A percentile compares a stretch with the other conserved stretches of the same genome.
Conservation (phyloP, 92 coral and sea anemone species). For the Meandrina meandrites region DNA sequence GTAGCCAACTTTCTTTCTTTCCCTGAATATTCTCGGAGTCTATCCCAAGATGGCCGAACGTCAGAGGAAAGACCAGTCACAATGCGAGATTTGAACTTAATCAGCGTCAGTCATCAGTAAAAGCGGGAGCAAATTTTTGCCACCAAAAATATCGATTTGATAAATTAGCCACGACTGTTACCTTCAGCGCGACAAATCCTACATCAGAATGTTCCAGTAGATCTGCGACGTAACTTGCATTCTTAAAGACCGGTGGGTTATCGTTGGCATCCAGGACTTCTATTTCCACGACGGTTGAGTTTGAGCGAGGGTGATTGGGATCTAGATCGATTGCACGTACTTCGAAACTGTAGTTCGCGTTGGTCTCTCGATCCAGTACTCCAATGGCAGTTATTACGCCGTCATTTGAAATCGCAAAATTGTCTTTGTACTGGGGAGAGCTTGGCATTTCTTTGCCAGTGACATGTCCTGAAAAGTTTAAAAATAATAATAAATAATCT, state of each 20-base stretch:
- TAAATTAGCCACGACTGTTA: background rate
- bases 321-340: constrained; percentile 85
- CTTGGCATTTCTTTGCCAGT: constrained; percentile 81
- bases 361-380: constrained; percentile 77
- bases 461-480: constrained; percentile 62
- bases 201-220: constrained; percentile 70
- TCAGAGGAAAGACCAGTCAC: no score
- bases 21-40: no score
- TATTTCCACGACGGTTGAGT: constrained; percentile 79
- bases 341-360: constrained; percentile 69
- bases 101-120: no score
- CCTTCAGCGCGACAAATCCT: constrained; percentile 73
- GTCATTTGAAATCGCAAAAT: constrained; percentile 37
- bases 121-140: no score
- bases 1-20: no score
- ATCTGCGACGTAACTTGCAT: constrained; percentile 63
- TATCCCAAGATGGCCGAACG: no score
- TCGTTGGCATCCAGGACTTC: constrained; percentile 84
- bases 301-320: constrained; percentile 71
- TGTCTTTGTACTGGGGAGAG: constrained; percentile 69
- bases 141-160: no score
- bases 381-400: constrained; percentile 79
- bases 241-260: constrained; percentile 79
- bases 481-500: no score
- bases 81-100: no score